A percentile compares a stretch with the other conserved stretches of the same genome.
Conservation (phyloP, 2,113 vertebrate species). For the Podiceps cristatus region DNA sequence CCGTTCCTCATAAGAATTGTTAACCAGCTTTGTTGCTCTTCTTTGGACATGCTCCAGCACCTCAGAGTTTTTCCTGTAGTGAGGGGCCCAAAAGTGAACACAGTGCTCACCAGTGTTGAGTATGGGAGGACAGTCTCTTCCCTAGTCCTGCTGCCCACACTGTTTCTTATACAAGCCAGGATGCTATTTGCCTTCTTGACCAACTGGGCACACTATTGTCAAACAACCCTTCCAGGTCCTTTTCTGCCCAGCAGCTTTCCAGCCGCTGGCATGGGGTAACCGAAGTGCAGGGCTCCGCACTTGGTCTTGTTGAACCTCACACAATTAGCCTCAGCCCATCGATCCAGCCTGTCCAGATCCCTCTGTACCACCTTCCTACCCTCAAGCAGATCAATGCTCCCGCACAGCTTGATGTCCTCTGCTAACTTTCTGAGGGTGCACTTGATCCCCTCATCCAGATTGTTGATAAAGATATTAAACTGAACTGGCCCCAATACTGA, state of each 20-base stretch:
- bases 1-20: not conserved
- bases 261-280: not conserved
- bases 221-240: not conserved
- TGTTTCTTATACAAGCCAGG: not conserved
- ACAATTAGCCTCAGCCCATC: fast-evolving
- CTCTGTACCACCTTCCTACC: not conserved
- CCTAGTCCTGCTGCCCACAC: not conserved
- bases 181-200: not conserved
- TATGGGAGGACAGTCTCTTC: not conserved
- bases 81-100: not conserved
- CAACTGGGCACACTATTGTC: not conserved
- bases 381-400: not conserved
- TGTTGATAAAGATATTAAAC: not conserved
- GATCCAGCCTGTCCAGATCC: not conserved
- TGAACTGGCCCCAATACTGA: not conserved
- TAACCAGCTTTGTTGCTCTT: not conserved
- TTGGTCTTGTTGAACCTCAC: not conserved
- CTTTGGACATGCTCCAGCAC: not conserved
- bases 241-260: not conserved
- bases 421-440: not conserved
- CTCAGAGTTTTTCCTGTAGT: not conserved
- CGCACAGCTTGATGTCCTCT: fast-evolving
- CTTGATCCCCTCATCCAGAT: fast-evolving
- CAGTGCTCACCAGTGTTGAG: not conserved
- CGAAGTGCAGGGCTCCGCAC: fast-evolving